Base-by-base conservation (phyloP, 2,888 invertebrate genomes). In the Podotricha telesiphe region DNA sequence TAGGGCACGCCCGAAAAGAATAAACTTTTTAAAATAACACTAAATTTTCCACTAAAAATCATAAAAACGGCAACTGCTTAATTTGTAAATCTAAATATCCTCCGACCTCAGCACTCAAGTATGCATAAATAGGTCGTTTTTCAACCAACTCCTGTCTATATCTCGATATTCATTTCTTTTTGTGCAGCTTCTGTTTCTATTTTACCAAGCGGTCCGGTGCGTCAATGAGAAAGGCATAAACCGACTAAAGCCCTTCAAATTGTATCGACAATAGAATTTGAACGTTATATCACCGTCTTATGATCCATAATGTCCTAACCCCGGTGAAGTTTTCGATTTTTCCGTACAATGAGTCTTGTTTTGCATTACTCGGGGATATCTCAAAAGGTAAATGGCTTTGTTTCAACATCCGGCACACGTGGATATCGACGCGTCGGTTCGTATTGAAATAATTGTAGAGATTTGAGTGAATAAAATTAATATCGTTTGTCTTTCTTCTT, bases 141-240 rank as follows among this genome's bases (percentile, higher is more conserved):
- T 64, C 45, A 63, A 68, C 63, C 45, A 63, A 68, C 67, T 69
- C 20, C 50, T 48, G 86, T 85, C 84, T 86, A 86, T 88, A 87
- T 90, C 85, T 82, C 85, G 84, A 88, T 87, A 89, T 90, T 89
- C 88, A 88, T 89, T 88, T 85, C 82, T 84, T 88, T 89, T 88
- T 87, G 87, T 85, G 86, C 84, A 83, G 82, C 80, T 79, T 85
- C 85, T 86, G 88, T 88, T 88, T 88, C 87, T 86, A 86, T 87
- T 89, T 89, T 88, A 90, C 88, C 87, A 89, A 55, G 55, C 81
- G 81, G 84, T 82, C 83, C 86, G 80, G 84, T 76, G 84, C 83
- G 86, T 86, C 88, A 88, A 87, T 88, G 87, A 86, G 82, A 79
- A 71, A 69, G 71, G 77, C 74, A 79, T 81, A 84, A 83, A 80